Evolutionary conservation across 2,888 invertebrate species (phyloP).

Genomic region (Muschampia plurimacula): DNA sequence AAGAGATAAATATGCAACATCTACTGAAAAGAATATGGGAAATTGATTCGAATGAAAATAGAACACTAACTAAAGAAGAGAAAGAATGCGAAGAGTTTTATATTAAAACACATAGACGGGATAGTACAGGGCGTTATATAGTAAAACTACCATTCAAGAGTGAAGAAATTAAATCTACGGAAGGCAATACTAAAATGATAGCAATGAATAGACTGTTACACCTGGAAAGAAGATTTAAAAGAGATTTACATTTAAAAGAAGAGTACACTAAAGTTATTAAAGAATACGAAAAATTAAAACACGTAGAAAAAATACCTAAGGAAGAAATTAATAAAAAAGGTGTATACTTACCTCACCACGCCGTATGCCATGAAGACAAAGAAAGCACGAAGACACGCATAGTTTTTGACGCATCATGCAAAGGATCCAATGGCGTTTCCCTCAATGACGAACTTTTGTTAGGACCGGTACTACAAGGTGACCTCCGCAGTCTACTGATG

Average conservation of each 20-base stretch:
- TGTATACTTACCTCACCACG: constrained; percentile 41
- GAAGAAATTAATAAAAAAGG: constrained; percentile 16
- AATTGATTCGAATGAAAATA: not conserved
- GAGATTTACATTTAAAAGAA: not conserved
- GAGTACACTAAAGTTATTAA: not conserved
- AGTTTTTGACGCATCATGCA: constrained; percentile 43
- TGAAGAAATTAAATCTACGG: not conserved
- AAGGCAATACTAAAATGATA: not conserved
- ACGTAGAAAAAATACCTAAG: not conserved
- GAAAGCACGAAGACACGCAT: constrained; percentile 43
- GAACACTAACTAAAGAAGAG: not conserved
- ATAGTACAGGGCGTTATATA: constrained; percentile 3
- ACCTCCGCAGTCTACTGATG: constrained; percentile 47
- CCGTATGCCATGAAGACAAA: constrained; percentile 38
- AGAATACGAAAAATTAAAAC: not conserved
- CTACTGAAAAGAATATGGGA: not conserved
- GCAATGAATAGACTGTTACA: constrained; percentile 4
- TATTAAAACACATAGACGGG: not conserved
- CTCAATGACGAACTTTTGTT: constrained; percentile 48
- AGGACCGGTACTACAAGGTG: constrained; percentile 47
- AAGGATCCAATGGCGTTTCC: constrained; percentile 33
- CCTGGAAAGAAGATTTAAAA: constrained; percentile 4
- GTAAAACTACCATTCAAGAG: constrained; percentile 1
- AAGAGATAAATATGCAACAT: constrained; percentile 2
- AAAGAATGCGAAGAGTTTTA: not conserved